Evolutionary conservation across 2,888 invertebrate genomes (phyloP), one percentile per base, ranked within the genome.

Genomic region (Tachina lurida): DNA sequence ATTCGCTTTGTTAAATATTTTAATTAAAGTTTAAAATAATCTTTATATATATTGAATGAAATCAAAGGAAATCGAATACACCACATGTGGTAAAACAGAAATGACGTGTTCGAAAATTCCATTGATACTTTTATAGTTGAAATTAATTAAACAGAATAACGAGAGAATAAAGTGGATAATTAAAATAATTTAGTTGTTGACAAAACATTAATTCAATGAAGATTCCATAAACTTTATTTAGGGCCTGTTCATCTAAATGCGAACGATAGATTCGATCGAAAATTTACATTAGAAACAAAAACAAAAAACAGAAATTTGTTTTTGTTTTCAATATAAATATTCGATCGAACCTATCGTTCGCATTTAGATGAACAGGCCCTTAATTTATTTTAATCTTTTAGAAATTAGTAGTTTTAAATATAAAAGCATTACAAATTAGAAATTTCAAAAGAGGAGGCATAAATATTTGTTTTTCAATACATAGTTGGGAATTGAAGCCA

Each of bases 61-160:
- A 71, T 5, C n/a, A 10, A 10, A 8, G 12, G 45, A 43, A 71
- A 39, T 41, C 31, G 39, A 13, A 9, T 63, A n/a, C 19, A 22
- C 63, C 52, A 75, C 62, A 63, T 75, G 52, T 62, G 52, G 45
- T 31, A 8, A 31, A 52, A 7, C 10, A 22, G 49, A 74, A 74
- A 63, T 43, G 10, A 10, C 54, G 22, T 62, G 39, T 13, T 1
- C 1, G 13, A 17, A 10, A 58, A 71, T 17, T 70, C n/a, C 15
- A 49, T 19, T 13, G 15, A 71, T 47, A 39, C 31, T 19, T n/a
- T 68, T 41, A 41, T 52, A 9, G 10, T 19, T 43, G 10, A 43
- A 52, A 19, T 68, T 58, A 77, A 77, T 49, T 49, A 10, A 77
- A 56, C 31, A 17, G 47, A 12, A 12, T 13, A 10, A 54, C 2